Conservation (phyloP, 2,113 vertebrate genomes). For the Mus spicilegus region DNA sequence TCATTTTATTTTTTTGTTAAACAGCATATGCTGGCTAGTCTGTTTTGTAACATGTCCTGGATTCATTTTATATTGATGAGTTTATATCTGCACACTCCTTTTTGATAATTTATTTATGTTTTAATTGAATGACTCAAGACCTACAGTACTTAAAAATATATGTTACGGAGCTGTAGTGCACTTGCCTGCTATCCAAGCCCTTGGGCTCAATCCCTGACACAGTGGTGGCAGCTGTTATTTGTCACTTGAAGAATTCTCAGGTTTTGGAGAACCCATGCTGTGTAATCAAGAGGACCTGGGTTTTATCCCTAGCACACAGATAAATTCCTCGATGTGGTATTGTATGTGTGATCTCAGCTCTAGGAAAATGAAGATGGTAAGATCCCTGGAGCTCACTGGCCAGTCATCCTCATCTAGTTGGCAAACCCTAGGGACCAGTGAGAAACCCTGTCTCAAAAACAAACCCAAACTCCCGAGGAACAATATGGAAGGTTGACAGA, state of each 20-base stretch:
- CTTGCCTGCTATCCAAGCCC: neutral
- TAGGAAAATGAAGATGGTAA: neutral
- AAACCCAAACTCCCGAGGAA: neutral
- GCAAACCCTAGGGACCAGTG: no score
- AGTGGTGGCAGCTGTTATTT: neutral
- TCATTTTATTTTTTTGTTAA: neutral
- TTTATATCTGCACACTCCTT: neutral
- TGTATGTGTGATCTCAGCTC: neutral
- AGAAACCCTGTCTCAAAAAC: neutral
- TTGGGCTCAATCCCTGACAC: neutral
- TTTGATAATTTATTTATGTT: conserved; percentile 25
- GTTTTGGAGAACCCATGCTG: neutral
- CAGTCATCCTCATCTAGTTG: neutral
- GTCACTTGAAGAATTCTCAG: neutral
- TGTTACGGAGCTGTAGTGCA: neutral
- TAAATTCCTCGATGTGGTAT: neutral
- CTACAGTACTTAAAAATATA: neutral
- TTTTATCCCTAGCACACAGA: neutral
- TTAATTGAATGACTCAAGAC: conserved; percentile 37
- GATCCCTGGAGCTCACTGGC: neutral
- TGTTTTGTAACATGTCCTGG: conserved; percentile 26
- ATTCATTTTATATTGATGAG: neutral
- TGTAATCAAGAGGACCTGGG: neutral
- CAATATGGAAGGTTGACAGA: neutral
- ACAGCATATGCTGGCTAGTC: neutral